A percentile compares a stretch with the other conserved stretches of the same genome.
phyloP scores from a whole-genome alignment of 2,113 vertebrate genomes.

The Cynoglossus semilaevis region DNA sequence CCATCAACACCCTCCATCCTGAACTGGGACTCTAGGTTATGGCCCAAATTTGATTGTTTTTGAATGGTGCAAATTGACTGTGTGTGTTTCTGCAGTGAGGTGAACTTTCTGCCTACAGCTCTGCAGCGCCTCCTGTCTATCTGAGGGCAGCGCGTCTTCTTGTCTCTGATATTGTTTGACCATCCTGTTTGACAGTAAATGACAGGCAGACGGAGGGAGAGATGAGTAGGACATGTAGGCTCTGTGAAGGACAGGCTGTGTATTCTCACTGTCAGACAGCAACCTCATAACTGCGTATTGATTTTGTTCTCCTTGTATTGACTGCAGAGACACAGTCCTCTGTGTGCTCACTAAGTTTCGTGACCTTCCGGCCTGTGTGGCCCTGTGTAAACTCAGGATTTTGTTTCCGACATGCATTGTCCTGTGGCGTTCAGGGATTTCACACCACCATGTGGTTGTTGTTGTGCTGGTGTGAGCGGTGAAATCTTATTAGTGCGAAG shows the following conservation, averaged over 20 bases:
- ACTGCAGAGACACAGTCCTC: slow-evolving; percentile 25
- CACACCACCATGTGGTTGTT: no score
- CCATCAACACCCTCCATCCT: no score
- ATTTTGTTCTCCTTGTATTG: slow-evolving; percentile 32
- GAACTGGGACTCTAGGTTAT: no score
- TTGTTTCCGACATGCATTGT: slow-evolving; percentile 13
- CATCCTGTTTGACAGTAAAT: slow-evolving; percentile 45
- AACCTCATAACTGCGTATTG: slow-evolving; percentile 49
- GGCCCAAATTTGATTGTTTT: background rate
- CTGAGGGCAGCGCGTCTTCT: slow-evolving; percentile 11
- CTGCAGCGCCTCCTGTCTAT: slow-evolving; percentile 19
- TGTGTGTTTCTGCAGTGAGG: slow-evolving; percentile 16
- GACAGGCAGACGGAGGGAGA: slow-evolving; percentile 3
- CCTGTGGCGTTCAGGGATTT: background rate
- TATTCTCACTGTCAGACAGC: slow-evolving; percentile 23
- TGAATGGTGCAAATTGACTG: background rate
- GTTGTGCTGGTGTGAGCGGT: no score
- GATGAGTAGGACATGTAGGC: slow-evolving; percentile 42
- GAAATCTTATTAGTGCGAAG: no score
- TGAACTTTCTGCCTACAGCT: slow-evolving; percentile 35
- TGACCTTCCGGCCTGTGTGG: slow-evolving; percentile 23
- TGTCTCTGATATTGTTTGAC: slow-evolving; percentile 46
- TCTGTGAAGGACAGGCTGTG: slow-evolving; percentile 48
- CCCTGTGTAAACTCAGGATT: slow-evolving; percentile 24
- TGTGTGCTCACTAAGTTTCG: slow-evolving; percentile 11